A percentile compares a stretch with the other conserved stretches of the same genome.
These are phyloP conservation scores for Cylindroiulus punctatus DNA, from an alignment of 2,888 invertebrate species.

Conservation along the genomic window DNA sequence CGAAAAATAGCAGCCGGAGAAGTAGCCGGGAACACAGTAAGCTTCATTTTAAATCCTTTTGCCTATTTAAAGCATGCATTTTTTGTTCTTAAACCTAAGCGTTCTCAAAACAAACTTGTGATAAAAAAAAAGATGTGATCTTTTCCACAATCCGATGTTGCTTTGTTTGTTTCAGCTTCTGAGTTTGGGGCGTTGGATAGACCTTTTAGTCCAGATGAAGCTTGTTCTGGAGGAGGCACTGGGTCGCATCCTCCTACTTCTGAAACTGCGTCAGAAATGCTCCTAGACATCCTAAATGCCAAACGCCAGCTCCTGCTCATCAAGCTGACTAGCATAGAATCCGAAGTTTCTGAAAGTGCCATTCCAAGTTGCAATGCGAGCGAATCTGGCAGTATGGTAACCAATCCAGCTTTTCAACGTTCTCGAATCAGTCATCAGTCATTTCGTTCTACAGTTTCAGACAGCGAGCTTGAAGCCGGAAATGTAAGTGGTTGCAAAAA, in stretches of 20 bases:
- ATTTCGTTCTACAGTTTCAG: conserved; percentile 87
- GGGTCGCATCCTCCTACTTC: conserved; percentile 50
- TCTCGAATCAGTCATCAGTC: conserved; percentile 77
- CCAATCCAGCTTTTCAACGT: conserved; percentile 78
- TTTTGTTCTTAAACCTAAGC: neutral
- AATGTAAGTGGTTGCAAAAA: conserved; percentile 74
- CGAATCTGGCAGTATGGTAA: conserved; percentile 83
- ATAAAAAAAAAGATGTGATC: neutral
- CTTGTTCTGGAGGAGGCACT: conserved; percentile 48
- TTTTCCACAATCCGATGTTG: neutral
- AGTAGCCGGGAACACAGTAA: conserved; percentile 58
- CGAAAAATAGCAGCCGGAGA: conserved; percentile 57
- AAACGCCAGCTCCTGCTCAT: conserved; percentile 87
- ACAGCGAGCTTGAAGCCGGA: conserved; percentile 90
- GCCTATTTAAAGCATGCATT: neutral
- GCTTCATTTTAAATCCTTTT: neutral
- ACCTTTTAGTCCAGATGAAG: conserved; percentile 54
- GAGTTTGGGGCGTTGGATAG: conserved; percentile 49
- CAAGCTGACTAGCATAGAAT: conserved; percentile 88
- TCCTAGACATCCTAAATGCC: conserved; percentile 91
- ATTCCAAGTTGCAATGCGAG: conserved; percentile 62
- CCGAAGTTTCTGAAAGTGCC: conserved; percentile 74
- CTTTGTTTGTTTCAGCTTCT: neutral
- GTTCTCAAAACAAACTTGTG: neutral
- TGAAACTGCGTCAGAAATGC: conserved; percentile 81